A percentile compares a stretch with the other conserved stretches of the same genome.
Evolutionary conservation across 2,888 invertebrate species (phyloP).

Genomic region (Caenorhabditis sp.): DNA sequence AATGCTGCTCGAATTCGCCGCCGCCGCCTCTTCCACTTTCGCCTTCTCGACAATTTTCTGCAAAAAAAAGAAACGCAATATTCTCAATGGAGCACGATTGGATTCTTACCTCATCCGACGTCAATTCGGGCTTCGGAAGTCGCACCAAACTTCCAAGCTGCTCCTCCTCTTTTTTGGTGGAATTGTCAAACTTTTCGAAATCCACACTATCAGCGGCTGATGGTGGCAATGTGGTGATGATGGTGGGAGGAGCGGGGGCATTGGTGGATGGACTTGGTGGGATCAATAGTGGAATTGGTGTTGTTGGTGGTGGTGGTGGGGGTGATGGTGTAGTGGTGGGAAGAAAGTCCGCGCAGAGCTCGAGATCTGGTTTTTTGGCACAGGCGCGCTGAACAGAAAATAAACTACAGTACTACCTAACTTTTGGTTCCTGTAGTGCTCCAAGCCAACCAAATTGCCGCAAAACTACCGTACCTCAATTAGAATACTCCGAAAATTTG

Average conservation of each 20-base stretch:
- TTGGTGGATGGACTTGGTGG: conserved; percentile 10
- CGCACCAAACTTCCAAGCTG: conserved; percentile 34
- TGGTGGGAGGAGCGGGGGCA: conserved; percentile 3
- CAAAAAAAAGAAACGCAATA: no score
- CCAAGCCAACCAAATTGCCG: no score
- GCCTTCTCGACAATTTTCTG: neutral
- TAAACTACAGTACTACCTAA: no score
- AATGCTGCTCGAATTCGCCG: neutral
- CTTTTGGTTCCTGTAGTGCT: no score
- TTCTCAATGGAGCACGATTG: no score
- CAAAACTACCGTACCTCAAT: no score
- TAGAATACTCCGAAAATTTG: conserved; percentile 39
- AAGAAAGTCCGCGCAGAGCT: conserved; percentile 30
- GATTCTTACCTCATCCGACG: conserved; percentile 20
- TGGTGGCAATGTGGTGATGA: conserved; percentile 1
- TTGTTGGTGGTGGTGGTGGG: conserved; percentile 3
- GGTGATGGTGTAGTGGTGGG: neutral
- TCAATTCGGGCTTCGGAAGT: conserved; percentile 32
- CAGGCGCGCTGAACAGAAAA: conserved; percentile 39
- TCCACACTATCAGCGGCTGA: conserved; percentile 12
- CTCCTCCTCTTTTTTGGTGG: conserved; percentile 17
- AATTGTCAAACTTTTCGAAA: conserved; percentile 9
- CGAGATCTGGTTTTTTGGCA: conserved; percentile 38
- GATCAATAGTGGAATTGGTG: conserved; percentile 16
- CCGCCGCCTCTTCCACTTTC: neutral